Conservation (phyloP, 2,888 invertebrate species). For the Reticulitermes lucifugus region DNA sequence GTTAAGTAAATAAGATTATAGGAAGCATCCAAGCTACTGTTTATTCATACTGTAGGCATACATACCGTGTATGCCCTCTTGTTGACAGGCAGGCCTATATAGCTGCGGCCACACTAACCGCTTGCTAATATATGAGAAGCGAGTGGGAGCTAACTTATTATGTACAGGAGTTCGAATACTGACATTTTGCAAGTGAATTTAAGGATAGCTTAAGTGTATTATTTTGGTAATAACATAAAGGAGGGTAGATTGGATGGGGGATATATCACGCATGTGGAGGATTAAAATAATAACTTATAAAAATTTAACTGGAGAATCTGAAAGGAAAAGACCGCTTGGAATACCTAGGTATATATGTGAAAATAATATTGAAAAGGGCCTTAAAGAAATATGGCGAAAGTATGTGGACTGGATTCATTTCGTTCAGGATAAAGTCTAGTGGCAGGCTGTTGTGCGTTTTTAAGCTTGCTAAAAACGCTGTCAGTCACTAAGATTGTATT, state of each 20-base stretch:
- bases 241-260: background rate
- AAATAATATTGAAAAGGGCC: background rate
- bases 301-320: background rate
- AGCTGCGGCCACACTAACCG: no score
- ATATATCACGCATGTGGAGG: background rate
- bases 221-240: no score
- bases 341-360: background rate
- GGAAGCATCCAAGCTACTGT: background rate
- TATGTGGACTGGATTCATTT: background rate
- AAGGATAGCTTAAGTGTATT: no score
- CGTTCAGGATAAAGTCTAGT: background rate
- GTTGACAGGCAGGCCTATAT: no score
- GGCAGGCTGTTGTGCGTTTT: no score
- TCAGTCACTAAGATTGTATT: no score
- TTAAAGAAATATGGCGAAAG: background rate
- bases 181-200: no score
- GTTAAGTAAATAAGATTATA: conserved; percentile 8
- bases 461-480: no score
- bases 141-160: no score
- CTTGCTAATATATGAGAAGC: no score
- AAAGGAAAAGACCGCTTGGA: background rate
- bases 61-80: background rate
- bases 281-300: no score
- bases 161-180: no score
- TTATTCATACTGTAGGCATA: background rate